Evolutionary conservation across 2,113 vertebrate genomes (phyloP).

Genomic region (Pleuronectes platessa): DNA sequence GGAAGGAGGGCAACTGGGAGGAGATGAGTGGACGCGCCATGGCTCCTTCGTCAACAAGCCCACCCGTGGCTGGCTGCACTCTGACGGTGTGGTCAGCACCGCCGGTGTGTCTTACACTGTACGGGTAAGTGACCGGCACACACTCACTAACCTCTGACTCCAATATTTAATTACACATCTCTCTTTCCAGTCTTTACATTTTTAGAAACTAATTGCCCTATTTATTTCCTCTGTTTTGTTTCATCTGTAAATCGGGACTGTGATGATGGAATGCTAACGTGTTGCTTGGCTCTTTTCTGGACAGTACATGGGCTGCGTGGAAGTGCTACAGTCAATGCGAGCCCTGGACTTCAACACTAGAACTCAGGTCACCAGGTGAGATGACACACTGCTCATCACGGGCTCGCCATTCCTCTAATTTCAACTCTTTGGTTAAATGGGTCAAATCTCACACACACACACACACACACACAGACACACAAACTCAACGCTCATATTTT

Average conservation of each 20-base stretch:
- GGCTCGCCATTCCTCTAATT: neutral
- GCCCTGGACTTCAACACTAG: conserved; percentile 97
- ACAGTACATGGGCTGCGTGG: conserved; percentile 95
- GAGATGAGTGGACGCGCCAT: conserved; percentile 98
- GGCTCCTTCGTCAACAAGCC: conserved; percentile 99
- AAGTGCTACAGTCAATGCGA: conserved; percentile 97
- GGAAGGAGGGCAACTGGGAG: conserved; percentile 96
- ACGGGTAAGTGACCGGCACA: conserved; percentile 71
- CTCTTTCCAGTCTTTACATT: neutral
- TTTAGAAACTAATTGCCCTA: neutral
- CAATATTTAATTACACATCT: conserved; percentile 2
- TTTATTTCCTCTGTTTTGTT: conserved; percentile 14
- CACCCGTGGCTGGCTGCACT: conserved; percentile 96
- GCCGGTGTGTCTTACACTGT: conserved; percentile 92
- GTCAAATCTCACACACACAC: conserved; percentile 1
- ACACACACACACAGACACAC: neutral
- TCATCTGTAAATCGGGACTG: conserved; percentile 7
- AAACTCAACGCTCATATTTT: neutral
- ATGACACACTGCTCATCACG: neutral
- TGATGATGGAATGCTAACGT: conserved; percentile 57
- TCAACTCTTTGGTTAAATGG: neutral
- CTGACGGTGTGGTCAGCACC: conserved; percentile 93
- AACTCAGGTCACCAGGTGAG: conserved; percentile 97
- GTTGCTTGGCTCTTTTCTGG: conserved; percentile 69
- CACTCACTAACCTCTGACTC: neutral